phyloP scores from a whole-genome alignment of 2,888 invertebrate genomes.

The Quadriops clusia region DNA sequence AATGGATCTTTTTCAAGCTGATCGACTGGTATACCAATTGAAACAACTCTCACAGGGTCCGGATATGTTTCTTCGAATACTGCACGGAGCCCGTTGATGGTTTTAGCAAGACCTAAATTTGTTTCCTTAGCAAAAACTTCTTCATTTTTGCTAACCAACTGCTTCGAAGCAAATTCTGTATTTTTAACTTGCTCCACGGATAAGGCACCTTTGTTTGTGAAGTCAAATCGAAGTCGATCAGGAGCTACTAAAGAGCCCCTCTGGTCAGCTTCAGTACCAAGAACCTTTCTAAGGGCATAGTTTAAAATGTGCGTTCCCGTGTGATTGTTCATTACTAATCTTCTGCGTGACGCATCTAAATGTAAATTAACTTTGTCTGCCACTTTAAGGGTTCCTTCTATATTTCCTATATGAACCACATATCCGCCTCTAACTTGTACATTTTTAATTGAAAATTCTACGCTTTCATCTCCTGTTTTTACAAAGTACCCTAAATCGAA shows the following conservation, averaged over 20 bases:
- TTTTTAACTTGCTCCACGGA: constrained; percentile 76
- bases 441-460: constrained; percentile 85
- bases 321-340: constrained; percentile 96
- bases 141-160: constrained; percentile 39
- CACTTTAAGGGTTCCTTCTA: constrained; percentile 71
- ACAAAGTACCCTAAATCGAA: constrained; percentile 89
- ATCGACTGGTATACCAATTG: constrained; percentile 86
- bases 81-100: constrained; percentile 83
- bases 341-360: constrained; percentile 74
- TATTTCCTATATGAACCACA: constrained; percentile 81
- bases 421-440: constrained; percentile 94
- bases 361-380: constrained; percentile 76
- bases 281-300: constrained; percentile 79
- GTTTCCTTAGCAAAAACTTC: constrained; percentile 80
- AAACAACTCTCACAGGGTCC: constrained; percentile 88
- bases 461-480: constrained; percentile 70
- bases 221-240: constrained; percentile 93
- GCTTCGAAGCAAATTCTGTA: constrained; percentile 68
- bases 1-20: constrained; percentile 78
- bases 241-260: constrained; percentile 95
- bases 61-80: constrained; percentile 99
- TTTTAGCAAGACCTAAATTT: constrained; percentile 73
- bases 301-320: constrained; percentile 96
- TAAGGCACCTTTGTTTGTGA: constrained; percentile 89
- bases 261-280: constrained; percentile 88